Conservation (phyloP, 2,888 invertebrate genomes). For the Drosophila nigricruria region DNA sequence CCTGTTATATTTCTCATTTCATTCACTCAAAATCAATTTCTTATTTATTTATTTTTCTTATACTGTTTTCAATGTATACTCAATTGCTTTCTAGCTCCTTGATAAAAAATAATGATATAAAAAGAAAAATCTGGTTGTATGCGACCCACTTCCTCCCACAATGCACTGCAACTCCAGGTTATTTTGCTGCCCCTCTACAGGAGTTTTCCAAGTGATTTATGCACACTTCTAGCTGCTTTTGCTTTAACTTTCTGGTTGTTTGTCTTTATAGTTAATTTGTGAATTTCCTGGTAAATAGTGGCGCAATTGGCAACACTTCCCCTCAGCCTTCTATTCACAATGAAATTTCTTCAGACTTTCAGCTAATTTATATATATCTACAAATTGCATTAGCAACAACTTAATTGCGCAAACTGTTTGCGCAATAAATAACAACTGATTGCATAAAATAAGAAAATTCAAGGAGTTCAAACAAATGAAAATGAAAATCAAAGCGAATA, state of each 20-base stretch:
- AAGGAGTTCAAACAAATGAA: not conserved
- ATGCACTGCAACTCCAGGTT: not conserved
- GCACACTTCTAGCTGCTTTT: not conserved
- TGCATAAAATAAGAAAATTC: not conserved
- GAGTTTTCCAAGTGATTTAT: slow-evolving; percentile 14
- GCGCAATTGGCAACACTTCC: not conserved
- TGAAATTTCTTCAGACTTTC: not conserved
- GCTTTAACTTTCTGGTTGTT: not conserved
- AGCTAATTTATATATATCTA: not conserved
- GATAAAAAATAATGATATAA: not conserved
- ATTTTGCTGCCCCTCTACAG: not conserved
- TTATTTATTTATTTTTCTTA: not conserved
- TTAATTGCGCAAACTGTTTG: slow-evolving; percentile 1
- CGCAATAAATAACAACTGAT: not conserved
- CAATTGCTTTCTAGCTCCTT: not conserved
- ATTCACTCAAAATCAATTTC: not conserved
- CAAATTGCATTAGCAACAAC: slow-evolving; percentile 9
- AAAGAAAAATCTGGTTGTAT: not conserved
- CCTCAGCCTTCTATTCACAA: not conserved
- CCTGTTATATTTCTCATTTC: not conserved
- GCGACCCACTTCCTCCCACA: not conserved
- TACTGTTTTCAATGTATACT: not conserved
- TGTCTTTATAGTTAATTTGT: slow-evolving; percentile 13
- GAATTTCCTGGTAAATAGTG: slow-evolving; percentile 9
- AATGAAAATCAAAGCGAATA: not conserved